These are phyloP conservation scores for Myzus persicae DNA, from an alignment of 1,140 invertebrate species.

Conservation along the genomic window DNA sequence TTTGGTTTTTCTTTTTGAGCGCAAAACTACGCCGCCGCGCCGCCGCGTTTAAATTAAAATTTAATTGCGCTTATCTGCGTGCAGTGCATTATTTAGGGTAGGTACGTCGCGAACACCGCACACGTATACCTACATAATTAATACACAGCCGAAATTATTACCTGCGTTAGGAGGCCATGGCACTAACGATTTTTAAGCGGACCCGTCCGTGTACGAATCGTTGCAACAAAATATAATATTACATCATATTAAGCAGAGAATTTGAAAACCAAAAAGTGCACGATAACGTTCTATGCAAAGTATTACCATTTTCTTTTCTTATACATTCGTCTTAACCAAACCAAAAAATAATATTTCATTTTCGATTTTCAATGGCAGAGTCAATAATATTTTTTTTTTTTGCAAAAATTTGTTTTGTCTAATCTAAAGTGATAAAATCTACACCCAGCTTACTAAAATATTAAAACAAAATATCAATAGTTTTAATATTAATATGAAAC, in stretches of 20 bases:
- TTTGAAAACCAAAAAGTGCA: neutral
- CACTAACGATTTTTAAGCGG: neutral
- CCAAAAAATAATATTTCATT: neutral
- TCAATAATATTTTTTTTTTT: neutral
- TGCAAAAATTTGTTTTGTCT: neutral
- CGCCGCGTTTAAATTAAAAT: neutral
- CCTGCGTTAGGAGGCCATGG: neutral
- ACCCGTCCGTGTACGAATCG: neutral
- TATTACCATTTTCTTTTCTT: neutral
- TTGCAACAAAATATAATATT: neutral
- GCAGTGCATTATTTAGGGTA: neutral
- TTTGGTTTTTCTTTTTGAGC: neutral
- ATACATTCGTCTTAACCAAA: neutral
- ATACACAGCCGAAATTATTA: neutral
- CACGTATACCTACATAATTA: neutral
- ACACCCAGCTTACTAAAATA: neutral
- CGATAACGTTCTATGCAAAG: neutral
- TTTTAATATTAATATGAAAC: no score
- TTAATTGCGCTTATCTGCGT: constrained; percentile 13
- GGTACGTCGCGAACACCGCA: neutral
- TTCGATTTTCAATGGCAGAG: neutral
- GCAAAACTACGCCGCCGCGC: neutral
- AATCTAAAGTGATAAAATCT: no score
- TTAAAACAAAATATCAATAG: no score
- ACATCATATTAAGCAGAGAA: neutral